These are phyloP conservation scores for Lamprotornis superbus DNA, from an alignment of 2,113 vertebrate species.

Conservation along the genomic window DNA sequence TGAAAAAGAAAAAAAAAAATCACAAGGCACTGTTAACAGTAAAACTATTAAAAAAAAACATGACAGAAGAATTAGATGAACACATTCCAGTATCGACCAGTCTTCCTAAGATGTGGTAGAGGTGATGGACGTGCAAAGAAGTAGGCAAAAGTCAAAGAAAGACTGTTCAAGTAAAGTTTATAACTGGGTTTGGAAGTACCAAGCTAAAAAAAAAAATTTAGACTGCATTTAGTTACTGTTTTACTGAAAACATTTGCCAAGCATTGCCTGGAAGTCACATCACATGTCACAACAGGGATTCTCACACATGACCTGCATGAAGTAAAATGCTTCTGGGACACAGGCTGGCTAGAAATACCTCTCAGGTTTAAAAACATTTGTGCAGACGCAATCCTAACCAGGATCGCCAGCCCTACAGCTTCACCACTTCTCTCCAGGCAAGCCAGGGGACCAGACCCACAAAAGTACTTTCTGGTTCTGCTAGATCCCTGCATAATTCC, in stretches of 20 bases:
- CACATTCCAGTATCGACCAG: neutral
- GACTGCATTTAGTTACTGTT: neutral
- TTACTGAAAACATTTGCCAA: neutral
- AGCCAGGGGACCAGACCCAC: neutral
- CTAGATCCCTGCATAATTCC: neutral
- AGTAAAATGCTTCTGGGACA: neutral
- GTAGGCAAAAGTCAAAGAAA: neutral
- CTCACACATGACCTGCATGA: neutral
- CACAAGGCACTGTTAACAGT: neutral
- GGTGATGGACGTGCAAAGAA: neutral
- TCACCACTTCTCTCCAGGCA: neutral
- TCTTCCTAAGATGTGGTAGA: neutral
- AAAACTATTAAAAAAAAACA: neutral
- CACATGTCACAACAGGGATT: neutral
- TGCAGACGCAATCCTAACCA: neutral
- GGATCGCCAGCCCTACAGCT: neutral
- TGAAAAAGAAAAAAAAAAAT: neutral
- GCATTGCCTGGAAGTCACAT: neutral
- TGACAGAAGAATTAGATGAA: neutral
- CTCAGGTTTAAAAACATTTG: neutral
- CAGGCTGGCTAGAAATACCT: neutral
- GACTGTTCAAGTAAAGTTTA: neutral
- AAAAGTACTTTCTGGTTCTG: neutral
- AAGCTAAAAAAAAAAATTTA: neutral
- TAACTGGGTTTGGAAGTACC: neutral